Base-by-base conservation (phyloP, 2,888 invertebrate species). In the Drosophila greeni region DNA sequence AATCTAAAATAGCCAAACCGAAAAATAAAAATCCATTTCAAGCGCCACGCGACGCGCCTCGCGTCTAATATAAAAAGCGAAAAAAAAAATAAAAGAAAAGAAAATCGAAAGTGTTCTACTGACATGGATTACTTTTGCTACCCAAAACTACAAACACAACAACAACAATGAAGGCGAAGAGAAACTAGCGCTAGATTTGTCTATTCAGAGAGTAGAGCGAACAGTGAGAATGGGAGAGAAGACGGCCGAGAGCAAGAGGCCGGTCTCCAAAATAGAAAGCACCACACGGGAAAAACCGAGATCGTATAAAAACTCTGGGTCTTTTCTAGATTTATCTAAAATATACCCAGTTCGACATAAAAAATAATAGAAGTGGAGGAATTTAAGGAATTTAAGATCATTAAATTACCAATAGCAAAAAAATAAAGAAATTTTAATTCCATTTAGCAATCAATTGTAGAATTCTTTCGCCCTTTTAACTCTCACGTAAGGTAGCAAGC, bases 81-180 rank as follows among this genome's bases (percentile, higher is more conserved):
- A 56, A 20, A 33, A 40, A 49, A 18, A 18, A 49, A 49, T 18
- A 7, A 62, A 33, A 20, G 20, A 55, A 55, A 60, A 60, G 36
- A 73, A 86, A 86, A 87, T 71, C 76, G 86, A 87, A 84, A 86
- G 86, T 86, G 86, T 75, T 87, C 87, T 81, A 86, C 86, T 86
- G 85, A 87, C 86, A 86, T 78, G 82, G 83, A 87, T 87, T 86
- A 81, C 76, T 84, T 82, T 78, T 66, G 76, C 74, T 66, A 48
- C 52, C 52, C 55, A 56, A 56, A 58, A 48, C 66, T 62, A 54
- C 73, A 47, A 59, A 43, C 55, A 51, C 70, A 47, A 59, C 61
- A 64, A 59, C 57, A 58, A 48, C 64, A 53, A 64, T 47, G 55
- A 42, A 40, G 33, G 62, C 42, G 56, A 65, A 77, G 74, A 75